phyloP scores from a whole-genome alignment of 1,140 invertebrate genomes.

The Gryllus bimaculatus region DNA sequence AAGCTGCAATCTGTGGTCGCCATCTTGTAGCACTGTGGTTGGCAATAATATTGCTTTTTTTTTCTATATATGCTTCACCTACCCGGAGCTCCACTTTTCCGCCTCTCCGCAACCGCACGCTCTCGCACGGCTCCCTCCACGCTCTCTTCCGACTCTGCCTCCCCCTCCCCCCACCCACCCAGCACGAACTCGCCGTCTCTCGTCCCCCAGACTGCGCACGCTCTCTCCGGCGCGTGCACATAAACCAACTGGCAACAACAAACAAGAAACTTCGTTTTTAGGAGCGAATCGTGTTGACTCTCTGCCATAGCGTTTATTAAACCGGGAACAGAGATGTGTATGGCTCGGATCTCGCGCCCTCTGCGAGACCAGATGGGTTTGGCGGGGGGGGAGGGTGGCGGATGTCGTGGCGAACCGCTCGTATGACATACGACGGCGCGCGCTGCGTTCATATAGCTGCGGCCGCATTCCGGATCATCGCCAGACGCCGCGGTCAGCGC shows the following conservation, averaged over 20 bases:
- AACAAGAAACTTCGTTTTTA: background rate
- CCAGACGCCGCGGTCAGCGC: no score
- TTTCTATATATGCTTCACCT: background rate
- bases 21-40: background rate
- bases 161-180: background rate
- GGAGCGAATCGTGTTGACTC: background rate
- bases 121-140: background rate
- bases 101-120: background rate
- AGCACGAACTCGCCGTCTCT: background rate
- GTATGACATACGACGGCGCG: background rate
- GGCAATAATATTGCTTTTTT: background rate
- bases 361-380: background rate
- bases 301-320: slow-evolving; percentile 4
- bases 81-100: no score
- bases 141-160: background rate
- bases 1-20: background rate
- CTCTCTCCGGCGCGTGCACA: background rate
- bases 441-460: background rate
- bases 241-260: background rate
- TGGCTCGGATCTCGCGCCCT: no score
- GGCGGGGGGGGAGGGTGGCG: no score
- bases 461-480: background rate
- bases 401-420: background rate
- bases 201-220: background rate
- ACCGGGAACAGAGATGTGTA: background rate